Evolutionary conservation across 2,797 vertebrate genomes (phyloP).

Genomic region (Bucorvus abyssinicus): DNA sequence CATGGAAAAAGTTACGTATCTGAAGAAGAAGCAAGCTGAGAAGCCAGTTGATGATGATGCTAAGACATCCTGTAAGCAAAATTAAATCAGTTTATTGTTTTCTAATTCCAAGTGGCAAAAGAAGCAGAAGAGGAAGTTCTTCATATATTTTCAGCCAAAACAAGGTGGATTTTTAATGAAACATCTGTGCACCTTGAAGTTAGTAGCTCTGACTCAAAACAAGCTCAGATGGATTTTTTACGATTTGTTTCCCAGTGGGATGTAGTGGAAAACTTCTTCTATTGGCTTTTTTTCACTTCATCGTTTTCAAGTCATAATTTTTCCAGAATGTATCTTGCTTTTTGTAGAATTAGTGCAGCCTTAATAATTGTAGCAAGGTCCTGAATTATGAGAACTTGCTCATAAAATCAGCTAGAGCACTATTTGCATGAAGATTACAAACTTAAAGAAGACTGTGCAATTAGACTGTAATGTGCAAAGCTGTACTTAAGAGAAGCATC

Average conservation of each 20-base stretch:
- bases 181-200: not conserved
- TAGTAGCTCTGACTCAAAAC: not conserved
- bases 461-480: not conserved
- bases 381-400: not conserved
- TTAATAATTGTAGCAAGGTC: not conserved
- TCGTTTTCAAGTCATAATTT: not conserved
- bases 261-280: not conserved
- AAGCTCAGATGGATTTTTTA: not conserved
- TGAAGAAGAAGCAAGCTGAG: conserved; percentile 89
- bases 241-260: not conserved
- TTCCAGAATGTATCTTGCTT: not conserved
- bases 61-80: conserved; percentile 85
- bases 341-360: not conserved
- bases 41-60: conserved; percentile 82
- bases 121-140: not conserved
- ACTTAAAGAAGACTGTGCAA: not conserved
- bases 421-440: not conserved
- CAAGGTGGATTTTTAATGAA: not conserved
- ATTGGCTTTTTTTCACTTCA: not conserved
- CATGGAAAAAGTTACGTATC: conserved; percentile 89
- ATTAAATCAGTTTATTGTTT: not conserved
- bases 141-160: not conserved
- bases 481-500: not conserved
- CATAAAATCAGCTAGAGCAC: not conserved
- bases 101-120: not conserved